phyloP scores from a whole-genome alignment of 1,140 invertebrate genomes.

The Pinna nobilis region DNA sequence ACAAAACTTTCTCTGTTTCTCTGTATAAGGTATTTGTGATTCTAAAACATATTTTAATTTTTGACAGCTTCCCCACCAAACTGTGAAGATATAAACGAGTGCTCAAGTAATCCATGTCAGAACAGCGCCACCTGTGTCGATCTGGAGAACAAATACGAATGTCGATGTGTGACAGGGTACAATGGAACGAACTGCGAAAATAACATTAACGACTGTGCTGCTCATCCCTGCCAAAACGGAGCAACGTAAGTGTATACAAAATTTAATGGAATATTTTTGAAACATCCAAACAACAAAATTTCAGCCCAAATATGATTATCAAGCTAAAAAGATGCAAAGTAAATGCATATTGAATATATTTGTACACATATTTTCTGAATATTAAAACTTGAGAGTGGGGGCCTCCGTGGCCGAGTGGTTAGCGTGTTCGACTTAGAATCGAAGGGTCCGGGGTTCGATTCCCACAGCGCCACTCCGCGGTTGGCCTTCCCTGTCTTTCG shows the following conservation, averaged over 20 bases:
- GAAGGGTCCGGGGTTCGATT: too few relatives aligned
- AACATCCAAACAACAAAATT: too few relatives aligned
- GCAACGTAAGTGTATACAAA: slow-evolving; percentile 13
- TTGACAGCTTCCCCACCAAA: background rate
- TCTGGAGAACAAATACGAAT: slow-evolving; percentile 46
- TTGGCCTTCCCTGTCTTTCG: too few relatives aligned
- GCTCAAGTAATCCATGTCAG: slow-evolving; percentile 42
- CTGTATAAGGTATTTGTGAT: background rate
- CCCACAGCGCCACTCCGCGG: too few relatives aligned
- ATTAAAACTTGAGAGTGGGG: too few relatives aligned
- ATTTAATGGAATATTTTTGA: too few relatives aligned
- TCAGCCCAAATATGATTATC: too few relatives aligned
- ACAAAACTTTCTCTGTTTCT: background rate
- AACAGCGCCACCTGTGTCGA: slow-evolving; percentile 60
- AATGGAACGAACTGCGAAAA: slow-evolving; percentile 36
- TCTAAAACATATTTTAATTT: background rate
- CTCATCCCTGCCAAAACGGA: slow-evolving; percentile 74
- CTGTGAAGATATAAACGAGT: slow-evolving; percentile 81
- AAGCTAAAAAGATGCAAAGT: too few relatives aligned
- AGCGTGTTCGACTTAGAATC: too few relatives aligned
- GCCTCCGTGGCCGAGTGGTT: too few relatives aligned
- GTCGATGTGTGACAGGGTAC: slow-evolving; percentile 15
- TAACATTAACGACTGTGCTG: slow-evolving; percentile 50
- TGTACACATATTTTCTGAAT: too few relatives aligned
- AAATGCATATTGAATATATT: too few relatives aligned